These are phyloP conservation scores for Leucopsar rothschildi DNA, from an alignment of 2,113 vertebrate genomes.

Conservation along the genomic window DNA sequence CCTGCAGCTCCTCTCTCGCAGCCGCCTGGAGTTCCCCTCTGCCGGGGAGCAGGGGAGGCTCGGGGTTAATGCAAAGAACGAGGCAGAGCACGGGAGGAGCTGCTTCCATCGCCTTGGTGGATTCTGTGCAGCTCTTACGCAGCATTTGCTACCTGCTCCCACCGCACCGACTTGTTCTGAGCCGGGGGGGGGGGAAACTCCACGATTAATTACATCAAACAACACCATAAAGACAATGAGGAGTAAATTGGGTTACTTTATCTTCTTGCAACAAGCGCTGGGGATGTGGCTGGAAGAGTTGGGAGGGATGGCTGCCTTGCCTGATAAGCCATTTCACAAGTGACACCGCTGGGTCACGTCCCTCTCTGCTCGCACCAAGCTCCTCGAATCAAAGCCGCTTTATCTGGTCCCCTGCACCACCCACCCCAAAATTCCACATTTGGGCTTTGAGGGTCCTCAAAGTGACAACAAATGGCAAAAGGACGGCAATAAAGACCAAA, in stretches of 20 bases:
- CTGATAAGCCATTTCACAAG: background rate
- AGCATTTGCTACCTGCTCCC: slow-evolving; percentile 25
- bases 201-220: slow-evolving; percentile 38
- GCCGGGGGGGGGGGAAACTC: background rate
- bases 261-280: background rate
- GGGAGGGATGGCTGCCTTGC: background rate
- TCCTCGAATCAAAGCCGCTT: background rate
- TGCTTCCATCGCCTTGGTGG: background rate
- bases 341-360: background rate
- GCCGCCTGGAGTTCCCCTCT: background rate
- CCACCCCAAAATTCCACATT: background rate
- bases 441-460: background rate
- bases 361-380: background rate
- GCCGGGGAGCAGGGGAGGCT: background rate
- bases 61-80: background rate
- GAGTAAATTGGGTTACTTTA: slow-evolving; percentile 33
- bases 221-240: background rate
- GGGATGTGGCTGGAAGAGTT: background rate
- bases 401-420: background rate
- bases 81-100: background rate
- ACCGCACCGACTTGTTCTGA: background rate
- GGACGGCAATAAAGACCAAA: slow-evolving; percentile 5
- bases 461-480: slow-evolving; percentile 1
- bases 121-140: background rate
- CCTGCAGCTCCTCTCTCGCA: background rate